A percentile compares a stretch with the other conserved stretches of the same genome.
phyloP scores from a whole-genome alignment of 2,113 vertebrate species.

The Boleophthalmus pectinirostris region DNA sequence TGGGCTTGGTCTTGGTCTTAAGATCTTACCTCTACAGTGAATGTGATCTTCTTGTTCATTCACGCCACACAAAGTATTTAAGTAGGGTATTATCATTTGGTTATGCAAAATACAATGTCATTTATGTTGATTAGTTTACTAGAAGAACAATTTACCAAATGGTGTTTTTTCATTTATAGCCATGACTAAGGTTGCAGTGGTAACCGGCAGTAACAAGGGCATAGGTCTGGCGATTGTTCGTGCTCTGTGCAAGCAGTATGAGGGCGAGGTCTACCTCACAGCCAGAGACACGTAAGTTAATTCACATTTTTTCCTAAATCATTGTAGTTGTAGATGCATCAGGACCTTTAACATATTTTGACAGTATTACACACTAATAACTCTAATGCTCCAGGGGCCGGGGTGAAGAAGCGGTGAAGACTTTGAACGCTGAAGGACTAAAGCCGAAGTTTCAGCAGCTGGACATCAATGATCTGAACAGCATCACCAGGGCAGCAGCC shows the following conservation, averaged over 20 bases:
- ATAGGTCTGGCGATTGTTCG: constrained; percentile 84
- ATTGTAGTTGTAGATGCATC: too few relatives aligned
- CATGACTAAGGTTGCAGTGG: constrained; percentile 81
- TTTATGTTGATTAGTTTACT: too few relatives aligned
- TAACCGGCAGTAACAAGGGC: constrained; percentile 91
- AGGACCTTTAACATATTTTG: background rate
- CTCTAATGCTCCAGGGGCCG: constrained; percentile 17
- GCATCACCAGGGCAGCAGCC: constrained; percentile 79
- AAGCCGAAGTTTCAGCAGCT: constrained; percentile 84
- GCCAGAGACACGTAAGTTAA: constrained; percentile 74
- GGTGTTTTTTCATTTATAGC: constrained; percentile 21
- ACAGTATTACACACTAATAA: background rate
- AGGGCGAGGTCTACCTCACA: constrained; percentile 85
- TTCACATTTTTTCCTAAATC: background rate
- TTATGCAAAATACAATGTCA: too few relatives aligned
- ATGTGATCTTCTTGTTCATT: too few relatives aligned
- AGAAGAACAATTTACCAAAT: too few relatives aligned
- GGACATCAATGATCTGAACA: constrained; percentile 83
- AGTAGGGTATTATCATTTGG: too few relatives aligned
- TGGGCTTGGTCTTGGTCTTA: too few relatives aligned
- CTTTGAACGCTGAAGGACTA: constrained; percentile 82
- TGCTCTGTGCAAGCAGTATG: constrained; percentile 83
- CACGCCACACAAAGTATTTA: too few relatives aligned
- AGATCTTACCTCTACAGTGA: too few relatives aligned
- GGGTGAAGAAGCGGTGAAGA: constrained; percentile 77